Conservation (phyloP, 2,113 vertebrate genomes). For the Macquaria australasica region DNA sequence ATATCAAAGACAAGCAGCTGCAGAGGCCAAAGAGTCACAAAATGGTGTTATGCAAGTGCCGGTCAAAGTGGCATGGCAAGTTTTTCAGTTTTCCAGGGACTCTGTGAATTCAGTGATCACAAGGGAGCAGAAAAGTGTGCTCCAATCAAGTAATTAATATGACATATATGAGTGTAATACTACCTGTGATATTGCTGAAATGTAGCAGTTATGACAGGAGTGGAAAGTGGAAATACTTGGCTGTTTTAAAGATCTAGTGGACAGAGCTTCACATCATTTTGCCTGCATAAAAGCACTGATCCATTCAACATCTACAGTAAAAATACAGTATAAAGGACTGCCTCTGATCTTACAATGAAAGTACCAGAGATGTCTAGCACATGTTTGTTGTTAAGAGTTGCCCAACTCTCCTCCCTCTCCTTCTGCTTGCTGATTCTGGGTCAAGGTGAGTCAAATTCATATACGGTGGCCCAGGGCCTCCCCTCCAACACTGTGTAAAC, state of each 20-base stretch:
- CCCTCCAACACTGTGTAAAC: constrained; percentile 24
- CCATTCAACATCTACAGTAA: constrained; percentile 8
- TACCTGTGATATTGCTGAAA: not conserved
- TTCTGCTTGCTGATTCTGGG: constrained; percentile 35
- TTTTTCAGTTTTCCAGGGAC: constrained; percentile 43
- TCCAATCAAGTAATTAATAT: constrained; percentile 26
- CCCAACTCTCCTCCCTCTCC: constrained; percentile 14
- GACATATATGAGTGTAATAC: constrained; percentile 15
- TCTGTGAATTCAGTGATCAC: constrained; percentile 20
- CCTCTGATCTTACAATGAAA: constrained; percentile 24
- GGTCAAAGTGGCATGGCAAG: constrained; percentile 6
- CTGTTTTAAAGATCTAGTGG: constrained; percentile 5
- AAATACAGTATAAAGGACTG: constrained; percentile 8
- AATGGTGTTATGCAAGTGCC: constrained; percentile 46
- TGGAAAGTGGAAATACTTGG: constrained; percentile 19
- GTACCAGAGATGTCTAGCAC: constrained; percentile 39
- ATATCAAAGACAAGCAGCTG: constrained; percentile 60
- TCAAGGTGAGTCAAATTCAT: constrained; percentile 41
- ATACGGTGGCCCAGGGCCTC: constrained; percentile 17
- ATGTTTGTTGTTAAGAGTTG: constrained; percentile 55
- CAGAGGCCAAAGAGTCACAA: constrained; percentile 41
- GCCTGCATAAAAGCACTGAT: constrained; percentile 2
- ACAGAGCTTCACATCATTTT: not conserved
- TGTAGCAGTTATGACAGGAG: not conserved
- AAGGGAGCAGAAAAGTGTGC: constrained; percentile 30